These are phyloP conservation scores for Lymantria monacha DNA, from an alignment of 2,888 invertebrate species.

Conservation along the genomic window DNA sequence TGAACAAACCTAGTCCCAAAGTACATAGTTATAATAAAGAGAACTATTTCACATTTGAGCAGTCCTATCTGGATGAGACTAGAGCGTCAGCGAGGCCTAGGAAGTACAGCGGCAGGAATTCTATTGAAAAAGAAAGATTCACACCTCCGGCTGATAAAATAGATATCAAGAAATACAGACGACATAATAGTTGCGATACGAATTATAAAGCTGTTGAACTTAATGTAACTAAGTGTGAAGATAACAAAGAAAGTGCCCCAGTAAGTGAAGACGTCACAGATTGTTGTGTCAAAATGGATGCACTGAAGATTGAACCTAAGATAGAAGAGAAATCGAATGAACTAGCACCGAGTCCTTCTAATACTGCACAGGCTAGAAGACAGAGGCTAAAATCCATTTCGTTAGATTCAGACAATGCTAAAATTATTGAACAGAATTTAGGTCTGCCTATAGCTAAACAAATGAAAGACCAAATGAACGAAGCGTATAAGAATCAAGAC, in stretches of 20 bases:
- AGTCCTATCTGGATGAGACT: constrained; percentile 46
- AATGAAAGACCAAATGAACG: constrained; percentile 77
- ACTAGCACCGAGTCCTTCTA: constrained; percentile 47
- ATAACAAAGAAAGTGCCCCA: constrained; percentile 45
- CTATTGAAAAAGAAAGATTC: constrained; percentile 66
- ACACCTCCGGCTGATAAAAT: constrained; percentile 69
- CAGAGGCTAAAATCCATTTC: constrained; percentile 81
- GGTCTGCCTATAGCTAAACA: constrained; percentile 80
- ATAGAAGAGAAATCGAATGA: constrained; percentile 51
- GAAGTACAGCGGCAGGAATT: constrained; percentile 69
- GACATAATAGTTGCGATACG: constrained; percentile 74
- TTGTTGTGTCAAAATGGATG: constrained; percentile 66
- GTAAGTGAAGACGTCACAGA: constrained; percentile 59
- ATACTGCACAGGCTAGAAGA: constrained; percentile 67
- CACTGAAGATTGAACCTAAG: constrained; percentile 52
- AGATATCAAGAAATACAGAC: constrained; percentile 62
- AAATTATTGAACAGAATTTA: constrained; percentile 81
- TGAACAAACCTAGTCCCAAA: constrained; percentile 70
- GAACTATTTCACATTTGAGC: constrained; percentile 74
- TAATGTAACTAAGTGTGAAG: constrained; percentile 55
- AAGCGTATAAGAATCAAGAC: constrained; percentile 70
- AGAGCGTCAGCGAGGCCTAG: constrained; percentile 58
- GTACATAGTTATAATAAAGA: constrained; percentile 70
- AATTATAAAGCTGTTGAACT: constrained; percentile 67
- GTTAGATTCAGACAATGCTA: constrained; percentile 80